Base-by-base conservation (phyloP, 2,797 vertebrate genomes). In the Triplophysa bombifrons region DNA sequence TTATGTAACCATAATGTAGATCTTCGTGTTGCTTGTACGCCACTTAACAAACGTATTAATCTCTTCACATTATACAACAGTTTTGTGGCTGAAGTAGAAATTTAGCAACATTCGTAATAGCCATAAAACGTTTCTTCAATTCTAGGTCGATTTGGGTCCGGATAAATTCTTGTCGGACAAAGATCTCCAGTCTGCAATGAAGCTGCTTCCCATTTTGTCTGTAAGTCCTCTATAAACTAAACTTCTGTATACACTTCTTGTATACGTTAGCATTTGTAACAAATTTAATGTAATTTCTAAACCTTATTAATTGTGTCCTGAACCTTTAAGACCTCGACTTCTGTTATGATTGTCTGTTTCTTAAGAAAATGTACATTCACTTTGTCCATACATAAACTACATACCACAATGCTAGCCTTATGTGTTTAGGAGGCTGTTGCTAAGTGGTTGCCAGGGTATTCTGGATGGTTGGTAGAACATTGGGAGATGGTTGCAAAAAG, bases 101-200 rank as follows among this genome's bases (percentile, higher is more conserved):
- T 55, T 38, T 44, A 27, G 13, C 73, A 67, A 50, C 13, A 16
- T 1, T 53, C 17, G 20, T n/a, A 13, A 16, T 0, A 19, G 30
- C 55, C 3, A 10, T 55, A 50, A 44, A 41, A 11, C 17, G 14
- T 76, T 82, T 70, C 50, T 51, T 25, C 41, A 10, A 25, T 66
- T 83, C 34, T 78, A 99, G 98, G 95, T 97, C 89, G 98, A 98
- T 88, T 93, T 97, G 84, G 98, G 98, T 84, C 97, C 98, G 25
- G 96, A 99, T 92, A 98, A 96, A 86, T 97, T 96, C 86, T 90
- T 99, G 81, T 95, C 96, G 51, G 96, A 98, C 89, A 99, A 96
- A 95, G 98, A 99, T 88, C 95, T 99, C 74, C 96, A 98, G 90
- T 95, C 94, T 72, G 90, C 93, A 64, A 91, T 98, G 91, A 98